Percentiles rank a stretch among this genome's conserved stretches.
phyloP scores from a whole-genome alignment of 2,888 invertebrate genomes.

The Apamea anceps region DNA sequence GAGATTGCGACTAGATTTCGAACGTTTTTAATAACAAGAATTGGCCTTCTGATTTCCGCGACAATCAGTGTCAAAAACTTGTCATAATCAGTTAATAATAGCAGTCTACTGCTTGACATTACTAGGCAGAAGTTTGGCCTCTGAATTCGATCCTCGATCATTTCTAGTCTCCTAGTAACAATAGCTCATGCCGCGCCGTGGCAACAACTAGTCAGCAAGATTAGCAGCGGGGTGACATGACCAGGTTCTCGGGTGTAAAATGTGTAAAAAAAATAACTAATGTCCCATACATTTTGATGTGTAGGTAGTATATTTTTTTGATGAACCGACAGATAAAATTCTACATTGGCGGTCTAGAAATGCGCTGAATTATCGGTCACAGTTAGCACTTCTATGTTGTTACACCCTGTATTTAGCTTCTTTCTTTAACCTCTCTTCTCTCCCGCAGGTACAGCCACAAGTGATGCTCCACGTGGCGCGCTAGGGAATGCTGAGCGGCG shows the following conservation, averaged over 20 bases:
- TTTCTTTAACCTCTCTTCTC: background rate
- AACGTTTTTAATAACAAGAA: no score
- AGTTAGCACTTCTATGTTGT: background rate
- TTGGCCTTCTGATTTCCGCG: no score
- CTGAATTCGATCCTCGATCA: background rate
- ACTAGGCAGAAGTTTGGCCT: background rate
- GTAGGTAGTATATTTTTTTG: background rate
- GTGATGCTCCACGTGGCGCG: constrained; percentile 70
- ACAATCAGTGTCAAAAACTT: no score
- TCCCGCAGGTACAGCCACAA: constrained; percentile 39
- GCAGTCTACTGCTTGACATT: background rate
- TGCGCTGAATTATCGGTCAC: background rate
- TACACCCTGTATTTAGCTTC: background rate
- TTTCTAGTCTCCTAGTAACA: no score
- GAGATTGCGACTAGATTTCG: no score
- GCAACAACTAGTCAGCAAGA: no score
- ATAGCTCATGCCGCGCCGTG: no score
- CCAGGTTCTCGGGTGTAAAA: background rate
- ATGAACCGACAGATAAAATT: background rate
- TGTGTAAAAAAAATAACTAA: background rate
- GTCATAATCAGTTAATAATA: background rate
- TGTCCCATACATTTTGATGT: background rate
- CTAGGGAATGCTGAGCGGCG: constrained; percentile 88
- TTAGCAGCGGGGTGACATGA: background rate
- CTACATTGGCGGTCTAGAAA: background rate